Conservation (phyloP, 2,888 invertebrate genomes). For the Drosophila kambysellisi region DNA sequence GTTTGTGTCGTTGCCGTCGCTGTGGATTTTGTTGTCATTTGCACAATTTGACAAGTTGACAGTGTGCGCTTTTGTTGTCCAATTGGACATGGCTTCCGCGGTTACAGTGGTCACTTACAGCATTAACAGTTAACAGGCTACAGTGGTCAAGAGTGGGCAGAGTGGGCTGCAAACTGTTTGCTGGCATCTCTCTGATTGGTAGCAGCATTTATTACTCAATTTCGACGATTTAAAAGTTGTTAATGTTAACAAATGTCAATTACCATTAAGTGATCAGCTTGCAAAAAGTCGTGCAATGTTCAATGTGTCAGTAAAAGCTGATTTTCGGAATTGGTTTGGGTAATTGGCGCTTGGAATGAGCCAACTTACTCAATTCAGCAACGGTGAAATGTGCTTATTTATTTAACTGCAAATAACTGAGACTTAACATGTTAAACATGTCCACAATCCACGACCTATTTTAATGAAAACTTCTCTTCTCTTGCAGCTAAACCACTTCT, state of each 20-base stretch:
- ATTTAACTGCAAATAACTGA: background rate
- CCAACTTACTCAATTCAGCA: slow-evolving; percentile 23
- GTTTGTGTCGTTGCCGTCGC: slow-evolving; percentile 24
- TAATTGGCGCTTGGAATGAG: slow-evolving; percentile 46
- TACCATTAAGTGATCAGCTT: slow-evolving; percentile 51
- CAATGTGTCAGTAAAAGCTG: slow-evolving; percentile 44
- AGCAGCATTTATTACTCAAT: slow-evolving; percentile 39
- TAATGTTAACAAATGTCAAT: slow-evolving; percentile 45
- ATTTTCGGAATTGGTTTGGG: slow-evolving; percentile 37
- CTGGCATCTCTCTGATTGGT: slow-evolving; percentile 17
- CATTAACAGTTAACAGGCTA: slow-evolving; percentile 18
- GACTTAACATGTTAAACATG: background rate
- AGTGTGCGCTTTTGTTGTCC: slow-evolving; percentile 39
- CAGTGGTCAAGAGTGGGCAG: slow-evolving; percentile 17
- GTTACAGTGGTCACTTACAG: slow-evolving; percentile 32
- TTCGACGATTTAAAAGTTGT: slow-evolving; percentile 21
- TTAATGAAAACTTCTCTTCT: background rate
- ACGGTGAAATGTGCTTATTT: background rate
- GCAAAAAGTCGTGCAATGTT: slow-evolving; percentile 58
- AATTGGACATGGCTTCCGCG: slow-evolving; percentile 67
- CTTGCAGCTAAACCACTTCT: slow-evolving; percentile 37
- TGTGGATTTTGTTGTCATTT: slow-evolving; percentile 42
- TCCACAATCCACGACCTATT: background rate
- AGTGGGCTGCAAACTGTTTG: slow-evolving; percentile 19
- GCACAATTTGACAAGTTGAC: slow-evolving; percentile 64